Base-by-base conservation (phyloP, 2,797 vertebrate species). In the Poecilia velifera region DNA sequence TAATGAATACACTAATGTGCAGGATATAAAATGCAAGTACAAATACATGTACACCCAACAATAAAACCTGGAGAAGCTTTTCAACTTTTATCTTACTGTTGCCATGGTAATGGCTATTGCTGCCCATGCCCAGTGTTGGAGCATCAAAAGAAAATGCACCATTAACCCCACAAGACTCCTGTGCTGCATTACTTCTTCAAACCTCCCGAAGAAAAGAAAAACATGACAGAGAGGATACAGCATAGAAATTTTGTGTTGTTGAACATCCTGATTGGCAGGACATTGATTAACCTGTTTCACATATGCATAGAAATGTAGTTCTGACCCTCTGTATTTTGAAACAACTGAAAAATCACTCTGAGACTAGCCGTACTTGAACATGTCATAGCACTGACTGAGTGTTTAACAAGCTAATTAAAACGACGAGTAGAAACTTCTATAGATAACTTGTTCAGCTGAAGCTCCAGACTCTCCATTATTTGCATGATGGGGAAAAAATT, bases 61-160 rank as follows among this genome's bases (percentile, higher is more conserved):
- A 74, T 28, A 72, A 53, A 76, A 76, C 68, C 39, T 34, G 57
- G 70, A 80, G 64, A 78, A 76, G 89, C 76, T 71, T 78, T 89
- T 84, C 78, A 82, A 88, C 46, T 82, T 86, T 66, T 28, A 78
- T 86, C 91, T 43, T 78, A 53, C 84, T 82, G 94, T 95, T 94
- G 89, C 94, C 92, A 94, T 94, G 93, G 94, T 78, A 86, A 94
- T 91, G 74, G 45, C 82, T 75, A 86, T 86, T 83, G 86, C 87
- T 90, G 88, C 72, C 83, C 75, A 53, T 88, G 83, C 79, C 73
- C 77, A 7, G 85, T 76, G 89, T 84, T 83, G 80, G 74, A 89
- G 84, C 85, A 90, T 93, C 86, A 93, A 92, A 90, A 88, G 81
- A 82, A 87, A 85, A 86, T 66, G 82, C 88, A 82, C 82, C 82